A percentile compares a stretch with the other conserved stretches of the same genome.
Evolutionary conservation across 1,140 invertebrate species (phyloP).

Genomic region (Tetragonula clypearis): DNA sequence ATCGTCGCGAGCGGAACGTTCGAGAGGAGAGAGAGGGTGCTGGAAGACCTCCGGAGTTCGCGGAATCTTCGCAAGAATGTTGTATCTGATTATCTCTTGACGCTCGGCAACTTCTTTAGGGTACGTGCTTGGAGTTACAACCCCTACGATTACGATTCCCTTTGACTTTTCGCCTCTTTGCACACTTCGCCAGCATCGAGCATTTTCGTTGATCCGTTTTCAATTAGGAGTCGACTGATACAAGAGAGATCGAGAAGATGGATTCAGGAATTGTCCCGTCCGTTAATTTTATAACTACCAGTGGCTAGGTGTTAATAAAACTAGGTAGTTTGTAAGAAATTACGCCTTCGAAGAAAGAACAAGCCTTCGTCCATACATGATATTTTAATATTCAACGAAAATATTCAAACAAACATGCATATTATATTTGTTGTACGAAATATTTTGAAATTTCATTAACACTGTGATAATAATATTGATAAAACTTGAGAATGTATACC

Average conservation of each 20-base stretch:
- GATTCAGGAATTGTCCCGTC: background rate
- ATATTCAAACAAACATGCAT: too few species aligned
- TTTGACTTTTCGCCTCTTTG: background rate
- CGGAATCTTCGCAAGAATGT: constrained; percentile 24
- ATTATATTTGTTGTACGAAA: too few species aligned
- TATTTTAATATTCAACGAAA: too few species aligned
- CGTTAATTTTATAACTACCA: background rate
- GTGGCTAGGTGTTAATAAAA: too few species aligned
- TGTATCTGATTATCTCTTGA: constrained; percentile 14
- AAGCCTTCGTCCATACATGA: too few species aligned
- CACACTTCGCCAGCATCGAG: background rate
- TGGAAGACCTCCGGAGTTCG: background rate
- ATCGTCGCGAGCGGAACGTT: background rate
- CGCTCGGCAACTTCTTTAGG: background rate
- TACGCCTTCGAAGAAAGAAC: too few species aligned
- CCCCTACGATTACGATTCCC: background rate
- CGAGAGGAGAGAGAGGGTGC: background rate
- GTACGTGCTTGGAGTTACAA: constrained; percentile 21
- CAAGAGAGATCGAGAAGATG: too few species aligned
- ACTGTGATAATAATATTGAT: too few species aligned
- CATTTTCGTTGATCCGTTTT: background rate
- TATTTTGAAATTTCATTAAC: too few species aligned
- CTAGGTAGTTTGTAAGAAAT: too few species aligned
- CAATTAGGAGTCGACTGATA: too few species aligned
- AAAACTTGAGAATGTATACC: too few species aligned